Evolutionary conservation across 2,888 invertebrate genomes (phyloP).

Genomic region (Neoscelio sp.): DNA sequence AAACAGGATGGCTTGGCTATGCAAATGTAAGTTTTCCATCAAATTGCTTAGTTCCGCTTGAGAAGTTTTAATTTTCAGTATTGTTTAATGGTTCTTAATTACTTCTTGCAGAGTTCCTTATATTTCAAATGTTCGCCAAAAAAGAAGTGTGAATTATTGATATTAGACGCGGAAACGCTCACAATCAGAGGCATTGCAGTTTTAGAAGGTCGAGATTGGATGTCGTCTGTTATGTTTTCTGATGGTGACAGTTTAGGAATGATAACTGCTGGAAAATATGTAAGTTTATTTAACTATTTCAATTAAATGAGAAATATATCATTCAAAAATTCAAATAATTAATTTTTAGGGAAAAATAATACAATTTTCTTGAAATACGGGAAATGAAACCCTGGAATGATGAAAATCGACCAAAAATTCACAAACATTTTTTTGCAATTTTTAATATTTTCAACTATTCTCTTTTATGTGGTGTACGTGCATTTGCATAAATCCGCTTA

Average conservation of each 20-base stretch:
- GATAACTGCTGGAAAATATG: constrained; percentile 92
- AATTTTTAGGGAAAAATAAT: no score
- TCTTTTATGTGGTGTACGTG: no score
- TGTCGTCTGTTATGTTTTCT: constrained; percentile 86
- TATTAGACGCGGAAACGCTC: constrained; percentile 83
- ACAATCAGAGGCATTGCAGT: constrained; percentile 83
- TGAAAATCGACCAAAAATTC: no score
- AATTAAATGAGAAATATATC: no score
- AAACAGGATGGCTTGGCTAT: constrained; percentile 93
- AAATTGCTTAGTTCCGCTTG: not conserved
- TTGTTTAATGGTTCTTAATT: no score
- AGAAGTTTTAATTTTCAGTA: constrained; percentile 34
- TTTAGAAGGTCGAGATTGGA: constrained; percentile 81
- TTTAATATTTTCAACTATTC: no score
- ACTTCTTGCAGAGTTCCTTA: constrained; percentile 88
- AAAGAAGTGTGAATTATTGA: constrained; percentile 81
- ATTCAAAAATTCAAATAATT: no score
- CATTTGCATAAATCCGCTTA: no score
- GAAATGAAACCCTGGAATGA: no score
- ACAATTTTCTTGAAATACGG: no score
- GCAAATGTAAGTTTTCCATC: constrained; percentile 87
- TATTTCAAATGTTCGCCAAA: constrained; percentile 88
- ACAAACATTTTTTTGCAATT: no score
- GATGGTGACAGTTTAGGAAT: constrained; percentile 92
- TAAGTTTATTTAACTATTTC: no score